Base-by-base conservation (phyloP, 1,140 invertebrate species). In the Elymnias hypermnestra region DNA sequence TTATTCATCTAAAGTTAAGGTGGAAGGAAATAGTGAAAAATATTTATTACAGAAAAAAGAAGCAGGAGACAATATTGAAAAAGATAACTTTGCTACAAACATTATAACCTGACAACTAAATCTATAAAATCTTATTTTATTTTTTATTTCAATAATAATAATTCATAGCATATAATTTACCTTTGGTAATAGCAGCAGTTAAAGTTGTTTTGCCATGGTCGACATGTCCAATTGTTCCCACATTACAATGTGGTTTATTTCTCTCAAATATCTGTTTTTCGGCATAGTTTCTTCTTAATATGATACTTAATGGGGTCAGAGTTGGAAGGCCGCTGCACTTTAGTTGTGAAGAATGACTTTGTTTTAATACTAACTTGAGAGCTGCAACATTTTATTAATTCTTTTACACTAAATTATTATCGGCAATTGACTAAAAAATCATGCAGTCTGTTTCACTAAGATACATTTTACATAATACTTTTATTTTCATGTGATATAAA, bases 121-220 rank as follows among this genome's bases (percentile, higher is more conserved):
- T n/a, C n/a, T n/a, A n/a, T n/a, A n/a, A n/a, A n/a, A n/a, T n/a
- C n/a, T n/a, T n/a, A n/a, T n/a, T n/a, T n/a, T n/a, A n/a, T n/a
- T n/a, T n/a, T n/a, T n/a, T n/a, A n/a, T n/a, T n/a, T n/a, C n/a
- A n/a, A n/a, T n/a, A n/a, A n/a, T n/a, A n/a, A n/a, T n/a, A n/a
- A n/a, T n/a, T n/a, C n/a, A n/a, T n/a, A n/a, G n/a, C n/a, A n/a
- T n/a, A n/a, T n/a, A n/a, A n/a, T n/a, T n/a, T 31, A 92, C 91
- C 89, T 89, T 93, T 95, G 1, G 98, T 99, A 31, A 99, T 99
- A 7, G 98, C 98, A 41, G 98, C 98, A 31, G 98, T 99, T 0
- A 99, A 87, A 0, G 98, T 99, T 0, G 98, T 99, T 88, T 99
- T 99, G 25, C 98, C 98, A 88, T 99, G 98, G 90, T 99, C 98